phyloP scores from a whole-genome alignment of 2,797 vertebrate genomes.

The Diplodus sargus region DNA sequence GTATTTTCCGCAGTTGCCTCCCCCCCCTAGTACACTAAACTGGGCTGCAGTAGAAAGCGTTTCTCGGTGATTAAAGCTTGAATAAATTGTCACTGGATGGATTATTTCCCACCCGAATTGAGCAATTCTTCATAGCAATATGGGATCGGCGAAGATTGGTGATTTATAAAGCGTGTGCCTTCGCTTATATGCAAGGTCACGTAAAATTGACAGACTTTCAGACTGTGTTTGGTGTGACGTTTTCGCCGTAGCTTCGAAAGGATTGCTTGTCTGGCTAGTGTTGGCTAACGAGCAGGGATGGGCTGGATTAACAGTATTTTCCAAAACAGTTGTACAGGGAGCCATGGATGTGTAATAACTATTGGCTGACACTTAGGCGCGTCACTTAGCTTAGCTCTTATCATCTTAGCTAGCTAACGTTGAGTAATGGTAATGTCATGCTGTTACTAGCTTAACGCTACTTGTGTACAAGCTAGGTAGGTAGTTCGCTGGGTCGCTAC shows the following conservation, averaged over 20 bases:
- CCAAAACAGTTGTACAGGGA: background rate
- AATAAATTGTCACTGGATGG: fast-evolving
- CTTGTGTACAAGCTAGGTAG: slow-evolving; percentile 2
- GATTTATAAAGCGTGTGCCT: background rate
- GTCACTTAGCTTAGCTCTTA: background rate
- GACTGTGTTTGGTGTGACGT: background rate
- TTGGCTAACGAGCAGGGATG: slow-evolving; percentile 34
- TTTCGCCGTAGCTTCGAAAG: background rate
- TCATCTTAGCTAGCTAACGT: slow-evolving; percentile 16
- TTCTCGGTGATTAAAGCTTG: background rate
- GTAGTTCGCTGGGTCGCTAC: slow-evolving; percentile 35
- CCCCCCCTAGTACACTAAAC: background rate
- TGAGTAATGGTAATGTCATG: background rate
- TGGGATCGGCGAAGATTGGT: fast-evolving
- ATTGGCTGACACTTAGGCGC: background rate
- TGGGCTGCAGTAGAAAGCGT: background rate
- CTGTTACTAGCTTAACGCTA: slow-evolving; percentile 19
- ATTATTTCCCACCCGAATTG: background rate
- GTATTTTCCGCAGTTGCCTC: slow-evolving; percentile 33
- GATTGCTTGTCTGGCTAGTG: slow-evolving; percentile 5
- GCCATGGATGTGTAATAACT: slow-evolving; percentile 1
- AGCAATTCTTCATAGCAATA: fast-evolving
- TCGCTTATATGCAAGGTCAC: slow-evolving; percentile 2
- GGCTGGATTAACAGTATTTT: slow-evolving; percentile 13
- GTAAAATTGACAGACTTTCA: slow-evolving; percentile 22